phyloP scores from a whole-genome alignment of 2,113 vertebrate genomes.

The Chaetops frenatus region DNA sequence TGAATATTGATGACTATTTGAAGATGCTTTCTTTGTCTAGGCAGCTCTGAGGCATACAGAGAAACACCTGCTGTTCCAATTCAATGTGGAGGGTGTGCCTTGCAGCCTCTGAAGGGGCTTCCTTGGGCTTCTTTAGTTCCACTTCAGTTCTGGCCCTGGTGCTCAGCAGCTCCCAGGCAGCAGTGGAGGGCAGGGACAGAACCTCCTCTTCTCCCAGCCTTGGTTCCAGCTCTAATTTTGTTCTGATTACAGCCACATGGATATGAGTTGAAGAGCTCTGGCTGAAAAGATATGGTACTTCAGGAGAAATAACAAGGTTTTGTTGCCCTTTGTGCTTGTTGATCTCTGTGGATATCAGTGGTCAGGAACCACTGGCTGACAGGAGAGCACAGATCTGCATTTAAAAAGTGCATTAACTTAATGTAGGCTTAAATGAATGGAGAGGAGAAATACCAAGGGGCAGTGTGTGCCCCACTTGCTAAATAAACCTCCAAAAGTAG shows the following conservation, averaged over 20 bases:
- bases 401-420: background rate
- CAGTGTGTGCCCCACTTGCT: background rate
- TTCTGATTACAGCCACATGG: background rate
- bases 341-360: background rate
- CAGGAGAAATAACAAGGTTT: background rate
- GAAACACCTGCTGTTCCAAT: background rate
- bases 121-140: background rate
- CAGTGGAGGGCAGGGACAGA: background rate
- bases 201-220: background rate
- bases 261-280: background rate
- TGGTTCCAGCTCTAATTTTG: background rate
- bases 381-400: background rate
- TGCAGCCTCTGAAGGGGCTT: background rate
- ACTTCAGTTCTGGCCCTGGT: background rate
- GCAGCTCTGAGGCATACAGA: background rate
- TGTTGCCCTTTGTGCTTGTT: background rate
- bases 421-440: background rate
- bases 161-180: background rate
- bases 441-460: background rate
- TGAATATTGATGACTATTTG: constrained; percentile 3
- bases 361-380: background rate
- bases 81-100: background rate
- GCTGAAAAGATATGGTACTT: background rate
- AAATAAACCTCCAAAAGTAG: background rate
- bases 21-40: background rate